Evolutionary conservation across 2,888 invertebrate genomes (phyloP).

Genomic region (Cataglyphis albicans): DNA sequence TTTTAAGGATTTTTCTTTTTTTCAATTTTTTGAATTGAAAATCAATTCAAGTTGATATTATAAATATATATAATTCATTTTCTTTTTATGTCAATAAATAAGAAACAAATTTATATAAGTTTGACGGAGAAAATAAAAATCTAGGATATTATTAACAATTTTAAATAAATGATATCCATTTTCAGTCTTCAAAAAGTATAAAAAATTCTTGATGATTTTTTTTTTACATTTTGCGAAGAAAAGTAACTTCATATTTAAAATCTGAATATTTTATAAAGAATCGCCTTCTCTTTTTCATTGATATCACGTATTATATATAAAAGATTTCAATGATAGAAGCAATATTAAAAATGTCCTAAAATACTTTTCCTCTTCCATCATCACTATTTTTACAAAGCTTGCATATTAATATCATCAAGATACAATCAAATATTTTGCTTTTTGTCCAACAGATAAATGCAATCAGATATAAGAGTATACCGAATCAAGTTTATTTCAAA

Average conservation of each 20-base stretch:
- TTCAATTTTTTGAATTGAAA: constrained; percentile 9
- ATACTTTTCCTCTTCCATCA: constrained; percentile 8
- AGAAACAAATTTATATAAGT: not conserved
- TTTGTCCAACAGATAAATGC: constrained; percentile 16
- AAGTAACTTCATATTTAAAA: not conserved
- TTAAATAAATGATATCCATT: not conserved
- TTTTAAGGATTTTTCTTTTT: not conserved
- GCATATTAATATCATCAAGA: constrained; percentile 24
- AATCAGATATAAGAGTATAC: not conserved
- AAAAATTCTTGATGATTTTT: not conserved
- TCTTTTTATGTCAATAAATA: not conserved
- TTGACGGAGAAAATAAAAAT: not conserved
- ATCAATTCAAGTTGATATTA: not conserved
- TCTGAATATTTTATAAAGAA: not conserved
- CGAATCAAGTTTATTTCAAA: not conserved
- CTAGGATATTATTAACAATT: not conserved
- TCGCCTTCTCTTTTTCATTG: not conserved
- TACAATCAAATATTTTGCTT: constrained; percentile 8
- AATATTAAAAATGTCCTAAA: constrained; percentile 17
- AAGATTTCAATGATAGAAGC: not conserved
- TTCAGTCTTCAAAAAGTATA: not conserved
- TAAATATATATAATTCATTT: not conserved
- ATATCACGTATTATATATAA: not conserved
- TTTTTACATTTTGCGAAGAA: not conserved
- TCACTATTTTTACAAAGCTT: constrained; percentile 6